Conservation (phyloP, 2,888 invertebrate genomes). For the Gortyna flavago region DNA sequence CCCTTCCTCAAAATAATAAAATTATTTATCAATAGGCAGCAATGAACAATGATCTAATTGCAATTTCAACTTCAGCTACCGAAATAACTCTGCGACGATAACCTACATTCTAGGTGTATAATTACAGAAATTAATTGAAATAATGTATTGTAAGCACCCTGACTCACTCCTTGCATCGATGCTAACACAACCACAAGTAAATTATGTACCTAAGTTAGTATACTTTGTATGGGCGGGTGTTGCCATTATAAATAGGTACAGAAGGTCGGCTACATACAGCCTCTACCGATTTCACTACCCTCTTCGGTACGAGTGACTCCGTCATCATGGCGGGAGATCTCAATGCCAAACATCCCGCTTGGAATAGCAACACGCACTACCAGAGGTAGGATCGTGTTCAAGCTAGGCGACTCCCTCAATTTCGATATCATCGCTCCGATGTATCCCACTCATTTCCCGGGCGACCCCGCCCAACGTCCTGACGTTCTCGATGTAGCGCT, state of each 20-base stretch:
- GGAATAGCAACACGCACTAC: too few species aligned
- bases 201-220: neutral
- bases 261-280: neutral
- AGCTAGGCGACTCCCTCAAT: too few species aligned
- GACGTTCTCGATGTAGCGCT: too few species aligned
- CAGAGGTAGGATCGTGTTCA: too few species aligned
- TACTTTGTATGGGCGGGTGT: neutral
- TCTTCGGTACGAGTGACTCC: too few species aligned
- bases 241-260: neutral
- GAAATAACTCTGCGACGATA: constrained; percentile 12
- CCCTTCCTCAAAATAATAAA: neutral
- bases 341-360: too few species aligned
- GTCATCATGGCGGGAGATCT: too few species aligned
- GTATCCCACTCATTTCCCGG: too few species aligned
- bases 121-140: constrained; percentile 34
- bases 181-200: constrained; percentile 2
- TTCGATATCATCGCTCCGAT: too few species aligned
- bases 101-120: constrained; percentile 7
- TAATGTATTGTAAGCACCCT: constrained; percentile 14
- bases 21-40: neutral
- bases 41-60: constrained; percentile 3
- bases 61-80: constrained; percentile 7
- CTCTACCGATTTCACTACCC: too few species aligned
- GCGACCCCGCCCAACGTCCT: too few species aligned
- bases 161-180: constrained; percentile 48